These are phyloP conservation scores for Tetragonula carbonaria DNA, from an alignment of 2,888 invertebrate genomes.

Conservation along the genomic window DNA sequence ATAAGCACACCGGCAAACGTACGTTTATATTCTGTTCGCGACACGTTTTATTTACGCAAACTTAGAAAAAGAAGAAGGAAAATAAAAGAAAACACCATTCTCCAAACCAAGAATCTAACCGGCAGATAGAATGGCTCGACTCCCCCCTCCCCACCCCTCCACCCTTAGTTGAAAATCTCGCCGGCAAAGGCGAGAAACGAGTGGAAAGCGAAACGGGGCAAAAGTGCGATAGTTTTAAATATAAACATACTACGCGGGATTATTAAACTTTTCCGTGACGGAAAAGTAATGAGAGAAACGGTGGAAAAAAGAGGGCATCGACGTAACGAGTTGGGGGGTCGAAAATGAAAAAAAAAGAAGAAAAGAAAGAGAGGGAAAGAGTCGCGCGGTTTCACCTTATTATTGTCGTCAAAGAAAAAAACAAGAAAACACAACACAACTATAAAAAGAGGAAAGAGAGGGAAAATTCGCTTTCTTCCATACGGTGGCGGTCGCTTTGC, in stretches of 20 bases:
- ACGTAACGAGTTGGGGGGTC: slow-evolving; percentile 43
- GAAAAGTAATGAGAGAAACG: slow-evolving; percentile 47
- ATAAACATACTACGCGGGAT: slow-evolving; percentile 34
- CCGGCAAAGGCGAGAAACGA: slow-evolving; percentile 10
- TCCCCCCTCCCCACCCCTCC: background rate
- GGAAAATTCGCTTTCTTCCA: slow-evolving; percentile 21
- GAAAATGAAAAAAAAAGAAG: too few species aligned
- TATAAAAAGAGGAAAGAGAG: too few species aligned
- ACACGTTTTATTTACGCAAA: background rate
- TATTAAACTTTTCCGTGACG: slow-evolving; percentile 34
- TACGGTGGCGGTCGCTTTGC: slow-evolving; percentile 7
- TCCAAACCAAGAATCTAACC: background rate
- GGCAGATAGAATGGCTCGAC: slow-evolving; percentile 14
- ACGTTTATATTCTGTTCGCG: background rate
- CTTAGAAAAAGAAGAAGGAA: background rate
- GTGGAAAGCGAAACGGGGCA: background rate
- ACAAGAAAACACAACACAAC: background rate
- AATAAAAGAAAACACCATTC: background rate
- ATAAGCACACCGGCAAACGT: slow-evolving; percentile 15
- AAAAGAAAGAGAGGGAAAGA: too few species aligned
- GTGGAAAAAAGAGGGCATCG: slow-evolving; percentile 39
- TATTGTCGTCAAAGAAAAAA: slow-evolving; percentile 25
- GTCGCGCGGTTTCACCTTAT: slow-evolving; percentile 20
- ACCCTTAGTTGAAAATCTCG: slow-evolving; percentile 28
- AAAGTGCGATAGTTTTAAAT: slow-evolving; percentile 48